Percentiles rank a stretch among this genome's conserved stretches.
phyloP scores from a whole-genome alignment of 2,113 vertebrate genomes.

The Ammodytes dubius region DNA sequence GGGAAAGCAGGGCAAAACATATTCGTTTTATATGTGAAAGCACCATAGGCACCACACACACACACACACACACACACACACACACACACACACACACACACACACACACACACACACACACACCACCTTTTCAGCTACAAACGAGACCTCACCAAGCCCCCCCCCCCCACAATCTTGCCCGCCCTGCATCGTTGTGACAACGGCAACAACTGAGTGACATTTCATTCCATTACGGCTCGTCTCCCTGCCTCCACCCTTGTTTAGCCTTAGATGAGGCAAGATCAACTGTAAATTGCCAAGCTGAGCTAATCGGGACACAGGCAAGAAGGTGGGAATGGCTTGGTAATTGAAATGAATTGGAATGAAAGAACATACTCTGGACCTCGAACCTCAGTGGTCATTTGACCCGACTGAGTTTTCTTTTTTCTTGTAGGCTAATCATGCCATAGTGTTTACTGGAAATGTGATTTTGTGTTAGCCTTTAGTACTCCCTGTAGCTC shows the following conservation, averaged over 20 bases:
- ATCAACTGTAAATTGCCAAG: conserved; percentile 84
- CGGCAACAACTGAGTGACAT: conserved; percentile 83
- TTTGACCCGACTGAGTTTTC: conserved; percentile 39
- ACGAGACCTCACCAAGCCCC: conserved; percentile 36
- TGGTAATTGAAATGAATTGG: conserved; percentile 82
- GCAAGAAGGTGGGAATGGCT: conserved; percentile 69
- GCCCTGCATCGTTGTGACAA: conserved; percentile 71
- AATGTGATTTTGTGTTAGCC: conserved; percentile 67
- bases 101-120: conserved; percentile 13
- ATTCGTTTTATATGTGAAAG: conserved; percentile 27
- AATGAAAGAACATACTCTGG: conserved; percentile 68
- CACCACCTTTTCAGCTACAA: conserved; percentile 51
- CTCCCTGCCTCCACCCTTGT: conserved; percentile 58
- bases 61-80: conserved; percentile 11
- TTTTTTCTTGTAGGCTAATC: conserved; percentile 58
- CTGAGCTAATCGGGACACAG: conserved; percentile 77
- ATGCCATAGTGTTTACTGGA: conserved; percentile 75
- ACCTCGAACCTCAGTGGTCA: conserved; percentile 42
- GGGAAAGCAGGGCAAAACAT: conserved; percentile 27
- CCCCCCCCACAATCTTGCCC: conserved; percentile 42
- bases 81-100: conserved; percentile 33
- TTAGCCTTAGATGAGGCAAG: conserved; percentile 78
- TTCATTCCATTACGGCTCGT: conserved; percentile 82
- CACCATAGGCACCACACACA: conserved; percentile 29
- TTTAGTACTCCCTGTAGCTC: conserved; percentile 18